Percentiles rank a stretch among this genome's conserved stretches.
Evolutionary conservation across 2,113 vertebrate species (phyloP).

Genomic region (Menidia beryllina): DNA sequence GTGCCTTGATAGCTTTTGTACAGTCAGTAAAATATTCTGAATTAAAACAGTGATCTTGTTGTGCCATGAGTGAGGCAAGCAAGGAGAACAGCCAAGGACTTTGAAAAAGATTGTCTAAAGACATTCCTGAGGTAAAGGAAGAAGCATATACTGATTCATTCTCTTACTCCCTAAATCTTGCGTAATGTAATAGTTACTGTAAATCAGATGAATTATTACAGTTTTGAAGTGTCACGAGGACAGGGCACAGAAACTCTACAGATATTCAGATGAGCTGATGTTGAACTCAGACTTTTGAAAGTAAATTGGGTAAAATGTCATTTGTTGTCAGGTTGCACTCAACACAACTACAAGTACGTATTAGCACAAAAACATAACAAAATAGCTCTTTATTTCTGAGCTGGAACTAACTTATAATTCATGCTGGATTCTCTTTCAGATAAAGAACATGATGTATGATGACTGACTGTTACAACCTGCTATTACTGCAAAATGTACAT

Average conservation of each 20-base stretch:
- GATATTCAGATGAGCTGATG: conserved; percentile 1
- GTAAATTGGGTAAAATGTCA: conserved; percentile 67
- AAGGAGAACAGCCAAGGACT: conserved; percentile 17
- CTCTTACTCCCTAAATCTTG: conserved; percentile 25
- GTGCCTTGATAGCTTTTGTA: conserved; percentile 41
- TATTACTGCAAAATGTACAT: conserved; percentile 24
- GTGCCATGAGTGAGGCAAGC: conserved; percentile 27
- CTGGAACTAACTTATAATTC: conserved; percentile 54
- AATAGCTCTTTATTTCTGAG: conserved; percentile 21
- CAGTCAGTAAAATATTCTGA: conserved; percentile 20
- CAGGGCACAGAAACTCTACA: conserved; percentile 14
- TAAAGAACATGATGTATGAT: conserved; percentile 26
- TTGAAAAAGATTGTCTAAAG: conserved; percentile 29
- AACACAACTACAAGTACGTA: conserved; percentile 30
- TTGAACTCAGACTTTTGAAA: conserved; percentile 25
- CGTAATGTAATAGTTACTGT: conserved; percentile 46
- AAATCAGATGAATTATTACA: conserved; percentile 44
- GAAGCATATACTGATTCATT: conserved; percentile 31
- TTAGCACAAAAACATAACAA: conserved; percentile 27
- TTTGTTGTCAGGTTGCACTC: conserved; percentile 36
- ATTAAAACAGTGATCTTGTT: conserved; percentile 47
- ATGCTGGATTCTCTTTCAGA: conserved; percentile 19
- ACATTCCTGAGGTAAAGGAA: conserved; percentile 41
- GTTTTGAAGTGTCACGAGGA: conserved; percentile 36
- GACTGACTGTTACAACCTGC: conserved; percentile 3